Evolutionary conservation across 2,888 invertebrate genomes (phyloP), one percentile per base, ranked within the genome.

Genomic region (Cataglyphis albicans): DNA sequence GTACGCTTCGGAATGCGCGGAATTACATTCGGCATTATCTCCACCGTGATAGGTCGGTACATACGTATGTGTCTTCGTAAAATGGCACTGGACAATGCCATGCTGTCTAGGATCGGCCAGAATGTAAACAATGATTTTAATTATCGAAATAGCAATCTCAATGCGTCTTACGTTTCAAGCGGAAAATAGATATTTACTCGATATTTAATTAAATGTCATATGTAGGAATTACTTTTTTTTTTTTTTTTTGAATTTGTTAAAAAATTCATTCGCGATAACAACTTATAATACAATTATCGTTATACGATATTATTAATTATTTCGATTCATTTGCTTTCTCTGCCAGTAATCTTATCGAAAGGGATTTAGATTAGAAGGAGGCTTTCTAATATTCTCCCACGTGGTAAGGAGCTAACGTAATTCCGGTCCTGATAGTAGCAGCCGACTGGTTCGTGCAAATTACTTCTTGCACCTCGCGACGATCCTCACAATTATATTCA

Each of bases 401-500:
- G 74, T 32, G n/a, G 41, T n/a, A 32, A n/a, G 12, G 29, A 63
- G 38, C 15, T 63, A n/a, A 52, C 52, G 38, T 35, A 32, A 55
- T 52, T 25, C 65, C 48, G 35, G 15, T 21, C 38, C 55, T 68
- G 68, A 55, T 52, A 59, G 76, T 59, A 68, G 82, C 80, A 55
- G 74, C 48, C 48, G 57, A 61, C 75, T 25, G 74, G 75, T 21
- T 64, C 81, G 86, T 72, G 86, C 82, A 85, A 89, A 89, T 89
- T 87, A 87, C 86, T 86, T 85, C 81, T 88, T 87, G 80, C 88
- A 81, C 81, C 83, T 78, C 81, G 70, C 72, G 82, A 86, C 84
- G 65, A 72, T 44, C 81, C 86, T 83, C 86, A 89, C 89, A 85
- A 87, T 86, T 86, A 85, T 84, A 83, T 84, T 89, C 85, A 89